Base-by-base conservation (phyloP, 2,888 invertebrate species). In the Lochmaea crataegi region DNA sequence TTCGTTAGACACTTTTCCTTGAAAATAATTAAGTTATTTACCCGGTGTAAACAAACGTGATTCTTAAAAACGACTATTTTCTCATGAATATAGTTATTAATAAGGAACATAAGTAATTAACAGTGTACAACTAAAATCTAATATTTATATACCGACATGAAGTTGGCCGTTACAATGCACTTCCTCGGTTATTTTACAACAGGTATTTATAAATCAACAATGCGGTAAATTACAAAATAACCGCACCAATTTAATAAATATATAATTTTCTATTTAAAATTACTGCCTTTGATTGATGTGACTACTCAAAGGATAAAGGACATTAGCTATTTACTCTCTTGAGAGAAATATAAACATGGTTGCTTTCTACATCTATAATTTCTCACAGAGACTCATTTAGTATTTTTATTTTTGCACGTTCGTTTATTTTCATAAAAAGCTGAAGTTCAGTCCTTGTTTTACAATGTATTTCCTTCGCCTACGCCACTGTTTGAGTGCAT, bases 211-310 rank as follows among this genome's bases (percentile, higher is more conserved):
- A 48, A 64, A 58, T 61, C 67, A 61, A 63, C 70, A 64, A 70
- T 63, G 63, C 67, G 72, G 67, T 45, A 67, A 72, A 72, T 72
- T 72, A 67, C 45, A 63, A 67, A 72, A 67, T 63, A 67, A 72
- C 67, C 2, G 60, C 58, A 66, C 63, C 67, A 67, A 69, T 65
- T 73, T 61, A 57, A 67, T 45, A 65, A 74, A 64, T 41, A 68
- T 68, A 48, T 60, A 74, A 74, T 71, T 57, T 63, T 53, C 53
- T 32, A 60, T 65, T 56, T 22, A 6, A 14, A 71, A 71, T 68
- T 66, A 68, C 74, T 64, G 53, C 56, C 48, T 51, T 70, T 18
- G 12, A 16, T 53, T 70, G 67, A 60, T 57, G 58, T 64, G 70
- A 58, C 22, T 53, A 32, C 26, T 61, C 65, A 51, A 53, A 57